These are phyloP conservation scores for Gnatocerus cornutus DNA, from an alignment of 2,888 invertebrate species.

Conservation along the genomic window DNA sequence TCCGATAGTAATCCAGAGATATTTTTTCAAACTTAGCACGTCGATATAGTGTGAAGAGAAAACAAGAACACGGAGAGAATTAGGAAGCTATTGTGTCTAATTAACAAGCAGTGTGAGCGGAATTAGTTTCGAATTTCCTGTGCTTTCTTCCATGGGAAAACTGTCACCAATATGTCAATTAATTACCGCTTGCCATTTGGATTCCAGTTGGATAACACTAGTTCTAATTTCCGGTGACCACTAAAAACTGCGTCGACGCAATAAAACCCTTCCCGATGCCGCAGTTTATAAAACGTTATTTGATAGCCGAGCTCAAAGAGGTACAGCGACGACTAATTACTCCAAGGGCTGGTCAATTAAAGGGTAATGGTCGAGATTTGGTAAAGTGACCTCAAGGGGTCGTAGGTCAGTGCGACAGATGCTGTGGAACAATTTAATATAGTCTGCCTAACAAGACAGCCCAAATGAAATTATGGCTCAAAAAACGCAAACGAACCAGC, in stretches of 20 bases:
- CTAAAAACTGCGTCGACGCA: slow-evolving; percentile 32
- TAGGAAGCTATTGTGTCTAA: not conserved
- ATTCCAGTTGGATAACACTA: slow-evolving; percentile 5
- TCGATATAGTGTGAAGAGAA: not conserved
- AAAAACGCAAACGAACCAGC: slow-evolving; percentile 43
- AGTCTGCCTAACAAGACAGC: slow-evolving; percentile 33
- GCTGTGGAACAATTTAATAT: slow-evolving; percentile 45
- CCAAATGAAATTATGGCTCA: slow-evolving; percentile 44
- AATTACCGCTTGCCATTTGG: slow-evolving; percentile 11
- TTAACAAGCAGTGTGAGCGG: slow-evolving; percentile 9
- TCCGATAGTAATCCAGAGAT: slow-evolving; percentile 52
- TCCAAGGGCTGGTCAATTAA: slow-evolving; percentile 64
- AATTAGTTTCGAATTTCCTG: slow-evolving; percentile 11
- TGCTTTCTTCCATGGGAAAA: slow-evolving; percentile 5
- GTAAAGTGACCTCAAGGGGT: slow-evolving; percentile 59
- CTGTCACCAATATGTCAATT: slow-evolving; percentile 10
- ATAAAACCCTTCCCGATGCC: slow-evolving; percentile 55
- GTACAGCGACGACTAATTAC: slow-evolving; percentile 61
- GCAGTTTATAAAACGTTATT: slow-evolving; percentile 62
- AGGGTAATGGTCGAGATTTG: slow-evolving; percentile 61
- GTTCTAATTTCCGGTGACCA: slow-evolving; percentile 27
- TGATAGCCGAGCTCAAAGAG: slow-evolving; percentile 55
- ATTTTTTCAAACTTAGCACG: slow-evolving; percentile 32
- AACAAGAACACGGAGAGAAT: not conserved
- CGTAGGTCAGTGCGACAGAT: slow-evolving; percentile 58